Percentiles rank a stretch among this genome's conserved stretches.
These are phyloP conservation scores for Pomatorhinus ruficollis DNA, from an alignment of 2,113 vertebrate species.

Conservation along the genomic window DNA sequence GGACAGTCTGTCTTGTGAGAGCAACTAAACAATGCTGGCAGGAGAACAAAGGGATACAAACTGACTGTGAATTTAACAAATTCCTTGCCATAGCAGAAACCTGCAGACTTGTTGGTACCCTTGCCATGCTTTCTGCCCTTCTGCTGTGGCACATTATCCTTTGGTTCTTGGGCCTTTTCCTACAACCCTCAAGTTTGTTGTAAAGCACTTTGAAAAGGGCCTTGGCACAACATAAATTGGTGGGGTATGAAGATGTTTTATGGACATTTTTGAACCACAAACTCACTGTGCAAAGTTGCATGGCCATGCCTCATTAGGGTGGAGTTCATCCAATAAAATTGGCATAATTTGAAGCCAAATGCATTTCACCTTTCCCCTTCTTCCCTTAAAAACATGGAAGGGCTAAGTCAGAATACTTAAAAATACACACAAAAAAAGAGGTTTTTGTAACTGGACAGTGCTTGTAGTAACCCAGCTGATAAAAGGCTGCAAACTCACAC, in stretches of 20 bases:
- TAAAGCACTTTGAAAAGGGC: background rate
- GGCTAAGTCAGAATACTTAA: background rate
- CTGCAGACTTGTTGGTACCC: background rate
- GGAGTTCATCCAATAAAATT: background rate
- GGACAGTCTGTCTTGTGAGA: background rate
- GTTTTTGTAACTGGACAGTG: background rate
- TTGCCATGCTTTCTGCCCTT: background rate
- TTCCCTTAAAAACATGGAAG: background rate
- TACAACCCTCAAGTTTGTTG: background rate
- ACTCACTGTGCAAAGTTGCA: background rate
- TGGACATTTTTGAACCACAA: background rate
- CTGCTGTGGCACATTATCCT: background rate
- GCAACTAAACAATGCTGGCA: constrained; percentile 7
- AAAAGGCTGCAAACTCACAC: background rate
- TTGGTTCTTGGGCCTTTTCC: background rate
- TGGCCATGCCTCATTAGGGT: background rate
- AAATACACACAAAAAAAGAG: background rate
- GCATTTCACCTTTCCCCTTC: background rate
- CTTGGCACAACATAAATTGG: background rate
- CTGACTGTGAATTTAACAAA: background rate
- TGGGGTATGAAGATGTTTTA: background rate
- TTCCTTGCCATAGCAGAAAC: background rate
- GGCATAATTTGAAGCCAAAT: background rate
- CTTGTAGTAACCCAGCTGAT: background rate
- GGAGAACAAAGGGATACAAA: background rate